A percentile compares a stretch with the other conserved stretches of the same genome.
Evolutionary conservation across 2,888 invertebrate genomes (phyloP).

Genomic region (Thyatira batis): DNA sequence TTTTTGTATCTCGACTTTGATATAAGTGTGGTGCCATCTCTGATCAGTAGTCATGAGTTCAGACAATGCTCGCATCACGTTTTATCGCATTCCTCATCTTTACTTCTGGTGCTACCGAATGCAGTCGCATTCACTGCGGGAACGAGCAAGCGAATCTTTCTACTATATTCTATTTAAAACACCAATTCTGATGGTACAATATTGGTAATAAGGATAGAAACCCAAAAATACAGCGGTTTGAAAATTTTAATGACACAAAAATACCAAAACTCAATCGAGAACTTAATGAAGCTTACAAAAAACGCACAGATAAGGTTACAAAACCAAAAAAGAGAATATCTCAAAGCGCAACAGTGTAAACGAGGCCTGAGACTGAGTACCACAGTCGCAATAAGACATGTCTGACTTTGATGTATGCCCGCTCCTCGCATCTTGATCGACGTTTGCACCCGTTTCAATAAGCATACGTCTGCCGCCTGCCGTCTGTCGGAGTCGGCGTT

Average conservation of each 20-base stretch:
- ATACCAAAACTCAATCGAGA: too few species aligned
- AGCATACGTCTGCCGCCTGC: conserved; percentile 31
- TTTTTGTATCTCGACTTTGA: conserved; percentile 37
- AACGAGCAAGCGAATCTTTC: conserved; percentile 16
- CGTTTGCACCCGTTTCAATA: conserved; percentile 54
- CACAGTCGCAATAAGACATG: conserved; percentile 39
- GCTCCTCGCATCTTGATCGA: conserved; percentile 51
- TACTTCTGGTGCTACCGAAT: conserved; percentile 41
- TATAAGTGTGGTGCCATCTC: conserved; percentile 31
- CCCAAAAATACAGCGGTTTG: too few species aligned
- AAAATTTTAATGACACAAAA: too few species aligned
- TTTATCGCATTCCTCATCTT: conserved; percentile 61
- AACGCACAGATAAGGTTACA: too few species aligned
- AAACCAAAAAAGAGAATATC: conserved; percentile 25
- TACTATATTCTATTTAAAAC: neutral
- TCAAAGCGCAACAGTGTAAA: conserved; percentile 39
- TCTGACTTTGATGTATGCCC: conserved; percentile 67
- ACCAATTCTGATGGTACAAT: too few species aligned
- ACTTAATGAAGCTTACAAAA: too few species aligned
- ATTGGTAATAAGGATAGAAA: neutral
- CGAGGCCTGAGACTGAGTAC: conserved; percentile 43
- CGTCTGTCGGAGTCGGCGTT: conserved; percentile 21
- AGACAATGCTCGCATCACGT: conserved; percentile 54
- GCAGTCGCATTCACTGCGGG: conserved; percentile 30
- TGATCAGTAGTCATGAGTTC: conserved; percentile 47